Evolutionary conservation across 2,888 invertebrate species (phyloP), one percentile per base, ranked within the genome.

Genomic region (Calameuta pallipes): DNA sequence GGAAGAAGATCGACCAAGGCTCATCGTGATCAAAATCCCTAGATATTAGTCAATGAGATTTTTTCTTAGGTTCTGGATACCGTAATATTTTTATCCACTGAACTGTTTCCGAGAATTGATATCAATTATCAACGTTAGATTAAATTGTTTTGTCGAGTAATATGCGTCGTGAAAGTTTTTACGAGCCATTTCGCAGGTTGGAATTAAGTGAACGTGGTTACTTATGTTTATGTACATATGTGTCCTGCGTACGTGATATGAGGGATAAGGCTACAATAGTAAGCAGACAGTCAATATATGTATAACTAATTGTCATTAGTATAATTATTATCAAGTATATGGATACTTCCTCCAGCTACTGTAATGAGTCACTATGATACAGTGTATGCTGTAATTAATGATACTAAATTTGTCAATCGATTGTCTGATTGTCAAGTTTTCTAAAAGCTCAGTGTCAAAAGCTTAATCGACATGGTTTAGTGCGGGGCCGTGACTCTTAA

Each of bases 51-150:
- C 4, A 41, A 41, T 41, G 1, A 41, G 41, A 41, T 23, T 56
- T 56, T 56, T 23, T 56, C 23, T 56, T 56, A 41, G 6, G 1
- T 41, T 1, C 6, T 4, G 41, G 15, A 23, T 23, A 9, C 0
- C 9, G 1, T 23, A 6, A 9, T 1, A 15, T 9, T 23, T 23
- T 41, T 41, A 13, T 41, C 1, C 15, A 41, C 23, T 23, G 73
- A 73, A 71, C 31, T 76, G 9, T 15, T 35, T 11, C 68, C 76
- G 74, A 68, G 12, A 69, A 76, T 68, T 80, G 77, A 79, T 80
- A 79, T 79, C 80, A 82, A 82, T 82, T 81, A 80, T 80, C 81
- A 80, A 82, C 76, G 69, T 75, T 68, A 69, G 75, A 77, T 77
- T 76, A 69, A 69, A 77, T 76, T 75, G 80, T 75, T 80, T 76